A percentile compares a stretch with the other conserved stretches of the same genome.
These are phyloP conservation scores for Arnoldichthys spilopterus DNA, from an alignment of 2,797 vertebrate genomes.

Conservation along the genomic window DNA sequence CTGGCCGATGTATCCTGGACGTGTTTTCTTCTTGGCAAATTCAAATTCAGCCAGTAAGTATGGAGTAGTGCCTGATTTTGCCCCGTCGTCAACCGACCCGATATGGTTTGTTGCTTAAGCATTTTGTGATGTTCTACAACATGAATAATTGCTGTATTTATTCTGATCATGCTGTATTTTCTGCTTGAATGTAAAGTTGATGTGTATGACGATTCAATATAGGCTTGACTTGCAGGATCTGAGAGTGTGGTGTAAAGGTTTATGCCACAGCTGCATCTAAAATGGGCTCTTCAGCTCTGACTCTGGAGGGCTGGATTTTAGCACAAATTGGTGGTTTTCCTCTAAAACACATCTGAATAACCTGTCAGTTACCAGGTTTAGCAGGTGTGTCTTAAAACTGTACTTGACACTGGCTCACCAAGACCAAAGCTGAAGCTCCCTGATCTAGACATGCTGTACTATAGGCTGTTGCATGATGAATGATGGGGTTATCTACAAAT, in stretches of 20 bases:
- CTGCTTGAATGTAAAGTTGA: conserved; percentile 32
- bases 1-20: conserved; percentile 27
- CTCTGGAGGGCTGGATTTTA: no score
- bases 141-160: conserved; percentile 39
- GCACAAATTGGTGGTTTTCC: no score
- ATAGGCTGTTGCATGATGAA: conserved; percentile 33
- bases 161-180: neutral
- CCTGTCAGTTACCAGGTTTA: no score
- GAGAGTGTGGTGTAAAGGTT: neutral
- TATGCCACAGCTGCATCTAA: neutral
- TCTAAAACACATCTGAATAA: no score
- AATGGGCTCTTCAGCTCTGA: no score
- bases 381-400: no score
- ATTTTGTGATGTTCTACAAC: conserved; percentile 6
- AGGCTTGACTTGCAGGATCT: neutral
- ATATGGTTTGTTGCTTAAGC: neutral
- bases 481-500: neutral
- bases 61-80: neutral
- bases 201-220: conserved; percentile 9
- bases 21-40: conserved; percentile 25
- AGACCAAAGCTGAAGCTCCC: no score
- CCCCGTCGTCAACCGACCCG: neutral
- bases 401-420: no score
- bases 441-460: conserved; percentile 26
- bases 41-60: conserved; percentile 55